Evolutionary conservation across 2,113 vertebrate species (phyloP).

Genomic region (Burhinus bistriatus): DNA sequence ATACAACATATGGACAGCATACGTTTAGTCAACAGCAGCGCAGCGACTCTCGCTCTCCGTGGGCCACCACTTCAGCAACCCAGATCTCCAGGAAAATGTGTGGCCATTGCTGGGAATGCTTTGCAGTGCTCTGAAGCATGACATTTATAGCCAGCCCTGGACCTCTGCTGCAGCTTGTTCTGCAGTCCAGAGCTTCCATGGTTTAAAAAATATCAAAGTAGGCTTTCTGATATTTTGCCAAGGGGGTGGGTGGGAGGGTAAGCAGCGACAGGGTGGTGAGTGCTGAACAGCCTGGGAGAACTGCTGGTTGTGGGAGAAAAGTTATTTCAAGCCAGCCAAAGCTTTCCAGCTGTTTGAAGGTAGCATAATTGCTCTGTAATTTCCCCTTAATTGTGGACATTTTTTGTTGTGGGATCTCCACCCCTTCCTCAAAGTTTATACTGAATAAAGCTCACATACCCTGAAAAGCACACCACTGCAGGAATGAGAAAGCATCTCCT

Average conservation of each 20-base stretch:
- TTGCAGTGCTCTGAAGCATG: background rate
- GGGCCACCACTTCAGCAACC: background rate
- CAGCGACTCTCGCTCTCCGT: background rate
- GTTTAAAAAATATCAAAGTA: background rate
- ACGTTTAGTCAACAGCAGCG: background rate
- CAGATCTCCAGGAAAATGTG: background rate
- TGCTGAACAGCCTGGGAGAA: background rate
- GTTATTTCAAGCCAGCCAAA: background rate
- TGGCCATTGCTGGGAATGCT: background rate
- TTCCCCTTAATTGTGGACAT: background rate
- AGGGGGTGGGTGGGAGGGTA: background rate
- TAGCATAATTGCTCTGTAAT: background rate
- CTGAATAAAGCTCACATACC: background rate
- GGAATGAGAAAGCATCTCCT: background rate
- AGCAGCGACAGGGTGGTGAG: background rate
- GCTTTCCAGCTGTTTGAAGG: background rate
- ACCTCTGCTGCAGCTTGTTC: background rate
- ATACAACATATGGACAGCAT: background rate
- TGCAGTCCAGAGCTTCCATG: background rate
- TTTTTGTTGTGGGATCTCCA: background rate
- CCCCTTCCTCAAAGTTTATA: background rate
- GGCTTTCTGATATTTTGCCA: background rate
- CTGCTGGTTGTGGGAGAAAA: background rate
- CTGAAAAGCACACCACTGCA: background rate
- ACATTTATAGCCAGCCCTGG: background rate